A percentile compares a stretch with the other conserved stretches of the same genome.
phyloP scores from a whole-genome alignment of 2,888 invertebrate species.

The Morpho achilles region DNA sequence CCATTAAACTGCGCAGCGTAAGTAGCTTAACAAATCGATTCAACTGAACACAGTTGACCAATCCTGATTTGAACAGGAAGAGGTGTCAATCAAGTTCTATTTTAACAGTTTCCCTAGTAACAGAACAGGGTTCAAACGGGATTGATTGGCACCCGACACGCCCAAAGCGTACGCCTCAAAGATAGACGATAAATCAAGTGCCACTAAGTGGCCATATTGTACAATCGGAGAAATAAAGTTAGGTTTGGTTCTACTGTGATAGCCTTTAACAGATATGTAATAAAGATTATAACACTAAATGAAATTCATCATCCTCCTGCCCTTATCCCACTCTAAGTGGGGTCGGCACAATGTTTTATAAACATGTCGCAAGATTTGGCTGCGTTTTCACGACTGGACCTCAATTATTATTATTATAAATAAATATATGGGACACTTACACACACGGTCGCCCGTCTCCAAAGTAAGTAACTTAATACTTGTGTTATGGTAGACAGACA shows the following conservation, averaged over 20 bases:
- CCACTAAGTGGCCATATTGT: conserved; percentile 33
- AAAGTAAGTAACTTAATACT: no score
- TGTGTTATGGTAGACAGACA: no score
- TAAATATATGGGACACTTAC: no score
- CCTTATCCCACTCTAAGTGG: no score
- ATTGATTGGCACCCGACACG: conserved; percentile 55
- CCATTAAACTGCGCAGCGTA: no score
- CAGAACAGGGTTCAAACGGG: conserved; percentile 33
- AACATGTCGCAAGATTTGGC: no score
- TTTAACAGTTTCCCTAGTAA: conserved; percentile 20
- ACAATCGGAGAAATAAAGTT: conserved; percentile 4
- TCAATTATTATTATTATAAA: no score
- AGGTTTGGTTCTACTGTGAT: background rate
- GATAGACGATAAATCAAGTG: conserved; percentile 49
- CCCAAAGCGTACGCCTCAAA: conserved; percentile 44
- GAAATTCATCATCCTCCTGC: no score
- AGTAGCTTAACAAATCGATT: background rate
- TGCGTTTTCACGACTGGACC: no score
- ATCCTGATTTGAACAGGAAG: conserved; percentile 7
- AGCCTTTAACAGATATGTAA: background rate
- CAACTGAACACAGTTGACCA: background rate
- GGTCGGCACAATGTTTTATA: no score
- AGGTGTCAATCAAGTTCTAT: conserved; percentile 15
- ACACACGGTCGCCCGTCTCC: no score
- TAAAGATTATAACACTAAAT: no score